These are phyloP conservation scores for Pomacea canaliculata DNA, from an alignment of 2,888 invertebrate genomes.

Conservation along the genomic window DNA sequence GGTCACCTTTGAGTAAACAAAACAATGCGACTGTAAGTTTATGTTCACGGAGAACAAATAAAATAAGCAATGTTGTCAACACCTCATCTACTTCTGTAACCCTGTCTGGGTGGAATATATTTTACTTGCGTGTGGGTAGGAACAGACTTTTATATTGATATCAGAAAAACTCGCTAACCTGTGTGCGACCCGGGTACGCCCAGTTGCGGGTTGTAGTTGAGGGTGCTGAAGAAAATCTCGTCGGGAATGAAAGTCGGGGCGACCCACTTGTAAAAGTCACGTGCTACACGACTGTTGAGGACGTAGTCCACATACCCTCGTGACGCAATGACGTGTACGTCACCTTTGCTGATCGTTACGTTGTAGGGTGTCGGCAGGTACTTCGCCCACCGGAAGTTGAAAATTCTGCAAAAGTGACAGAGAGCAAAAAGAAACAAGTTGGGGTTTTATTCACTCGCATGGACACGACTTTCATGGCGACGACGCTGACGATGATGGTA, in stretches of 20 bases:
- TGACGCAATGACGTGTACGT: constrained; percentile 48
- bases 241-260: constrained; percentile 46
- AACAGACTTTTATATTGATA: too few species aligned
- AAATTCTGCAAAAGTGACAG: constrained; percentile 1
- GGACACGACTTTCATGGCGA: too few species aligned
- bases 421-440: too few species aligned
- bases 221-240: constrained; percentile 53
- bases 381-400: constrained; percentile 6
- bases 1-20: background rate
- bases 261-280: constrained; percentile 49
- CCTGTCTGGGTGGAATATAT: too few species aligned
- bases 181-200: constrained; percentile 50
- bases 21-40: too few species aligned
- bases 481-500: too few species aligned
- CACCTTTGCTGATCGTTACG: constrained; percentile 39
- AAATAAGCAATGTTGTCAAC: too few species aligned
- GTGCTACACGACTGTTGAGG: constrained; percentile 37
- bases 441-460: too few species aligned
- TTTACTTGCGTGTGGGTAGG: too few species aligned
- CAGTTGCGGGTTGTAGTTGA: constrained; percentile 52
- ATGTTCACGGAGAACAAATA: too few species aligned
- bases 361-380: background rate
- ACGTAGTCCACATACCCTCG: constrained; percentile 51
- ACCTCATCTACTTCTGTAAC: too few species aligned
- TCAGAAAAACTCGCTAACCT: constrained; percentile 28